Evolutionary conservation across 2,113 vertebrate genomes (phyloP).

Genomic region (Todiramphus saurophagus): DNA sequence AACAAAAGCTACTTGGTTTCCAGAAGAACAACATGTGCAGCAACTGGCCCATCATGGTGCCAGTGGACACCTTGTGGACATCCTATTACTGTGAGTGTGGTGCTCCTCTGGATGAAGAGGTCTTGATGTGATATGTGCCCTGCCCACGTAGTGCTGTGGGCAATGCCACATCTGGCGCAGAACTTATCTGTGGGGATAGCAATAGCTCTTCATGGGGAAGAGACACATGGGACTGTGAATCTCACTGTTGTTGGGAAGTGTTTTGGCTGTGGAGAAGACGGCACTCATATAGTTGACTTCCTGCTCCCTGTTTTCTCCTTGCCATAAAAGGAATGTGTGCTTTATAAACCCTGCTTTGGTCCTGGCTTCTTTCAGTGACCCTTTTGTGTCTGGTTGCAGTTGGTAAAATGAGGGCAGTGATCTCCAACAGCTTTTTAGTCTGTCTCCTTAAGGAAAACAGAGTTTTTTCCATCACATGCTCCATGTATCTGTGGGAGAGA

Average conservation of each 20-base stretch:
- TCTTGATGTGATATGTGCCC: accelerated
- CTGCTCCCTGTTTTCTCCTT: background rate
- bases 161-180: background rate
- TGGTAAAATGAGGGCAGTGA: background rate
- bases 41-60: background rate
- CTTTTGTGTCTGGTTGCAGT: background rate
- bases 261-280: background rate
- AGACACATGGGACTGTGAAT: background rate
- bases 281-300: background rate
- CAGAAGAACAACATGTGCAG: background rate
- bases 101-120: background rate
- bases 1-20: background rate
- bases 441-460: background rate
- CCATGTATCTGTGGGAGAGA: background rate
- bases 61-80: background rate
- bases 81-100: background rate
- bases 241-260: background rate
- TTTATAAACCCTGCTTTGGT: background rate
- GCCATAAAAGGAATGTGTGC: background rate
- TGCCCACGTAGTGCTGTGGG: background rate
- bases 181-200: background rate
- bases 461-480: background rate
- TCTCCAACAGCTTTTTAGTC: background rate
- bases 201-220: background rate
- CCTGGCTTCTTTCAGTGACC: background rate